These are phyloP conservation scores for Chascanopsetta lugubris DNA, from an alignment of 2,113 vertebrate species.

Conservation along the genomic window DNA sequence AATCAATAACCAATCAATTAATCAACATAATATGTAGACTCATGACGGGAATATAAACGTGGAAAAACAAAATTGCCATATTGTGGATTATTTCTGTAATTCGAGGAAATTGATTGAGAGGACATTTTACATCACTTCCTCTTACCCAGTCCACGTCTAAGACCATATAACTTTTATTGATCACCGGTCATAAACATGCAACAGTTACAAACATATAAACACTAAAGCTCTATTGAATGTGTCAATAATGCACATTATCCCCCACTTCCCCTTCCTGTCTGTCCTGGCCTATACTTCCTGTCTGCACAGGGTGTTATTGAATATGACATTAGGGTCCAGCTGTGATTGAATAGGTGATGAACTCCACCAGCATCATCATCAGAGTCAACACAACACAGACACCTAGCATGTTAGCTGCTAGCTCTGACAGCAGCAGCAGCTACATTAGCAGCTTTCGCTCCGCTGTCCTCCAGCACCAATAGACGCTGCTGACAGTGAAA, in stretches of 20 bases:
- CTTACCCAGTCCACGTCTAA: neutral
- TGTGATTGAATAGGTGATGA: slow-evolving; percentile 1
- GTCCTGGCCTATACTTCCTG: neutral
- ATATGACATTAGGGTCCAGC: neutral
- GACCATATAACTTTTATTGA: neutral
- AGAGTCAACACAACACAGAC: neutral
- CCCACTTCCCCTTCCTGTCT: neutral
- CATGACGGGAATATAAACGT: too few relatives aligned
- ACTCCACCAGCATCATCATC: slow-evolving; percentile 3
- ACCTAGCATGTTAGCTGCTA: neutral
- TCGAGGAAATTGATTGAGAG: neutral
- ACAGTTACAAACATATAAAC: slow-evolving; percentile 13
- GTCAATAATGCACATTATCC: neutral
- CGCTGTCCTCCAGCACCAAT: neutral
- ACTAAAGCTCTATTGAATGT: neutral
- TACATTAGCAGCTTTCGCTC: neutral
- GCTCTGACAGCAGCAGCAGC: too few relatives aligned
- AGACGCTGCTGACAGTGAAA: slow-evolving; percentile 5
- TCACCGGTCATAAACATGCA: neutral
- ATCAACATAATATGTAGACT: too few relatives aligned
- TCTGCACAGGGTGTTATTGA: neutral
- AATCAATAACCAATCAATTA: too few relatives aligned
- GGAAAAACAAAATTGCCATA: neutral
- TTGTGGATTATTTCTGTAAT: neutral
- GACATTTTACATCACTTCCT: too few relatives aligned